Evolutionary conservation across 2,797 vertebrate genomes (phyloP), one percentile per base, ranked within the genome.

Genomic region (Ptychobarbus kaznakovi): DNA sequence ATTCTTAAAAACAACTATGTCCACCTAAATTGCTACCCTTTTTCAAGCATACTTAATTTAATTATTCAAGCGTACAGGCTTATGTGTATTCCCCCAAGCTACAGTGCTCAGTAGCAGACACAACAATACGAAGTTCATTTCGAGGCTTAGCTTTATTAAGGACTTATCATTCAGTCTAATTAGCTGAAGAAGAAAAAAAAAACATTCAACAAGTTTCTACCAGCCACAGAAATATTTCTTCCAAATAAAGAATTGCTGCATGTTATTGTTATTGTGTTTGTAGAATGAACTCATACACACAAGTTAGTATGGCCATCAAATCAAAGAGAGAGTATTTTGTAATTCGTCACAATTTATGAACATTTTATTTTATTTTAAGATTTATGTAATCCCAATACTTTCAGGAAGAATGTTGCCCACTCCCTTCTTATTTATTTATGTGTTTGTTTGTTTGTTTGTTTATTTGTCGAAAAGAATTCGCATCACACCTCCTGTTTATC

Each of bases 1-100:
- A 80, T 80, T 80, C 16, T 80, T 80, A 65, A 66, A 4, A 12
- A 49, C 58, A 44, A 49, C 40, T 75, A 44, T 49, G 78, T 35
- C 28, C 42, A 28, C 10, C 42, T 66, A 80, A 66, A 66, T 80
- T 66, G n/a, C 25, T 32, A 32, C 40, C 40, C 16, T 46, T 49
- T 65, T 80, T 65, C 42, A 65, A 49, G 40, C 58, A 79, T 63
- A 46, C 58, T 32, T 16, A 79, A 32, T 66, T 66, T 15, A 66
- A 80, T 80, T 65, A 65, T 80, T 65, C 9, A 80, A 65, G 76
- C 4, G 15, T 58, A 28, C n/a, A 44, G 5, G 58, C 40, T 0
- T 63, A 15, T 65, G 15, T 65, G 56, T 65, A 22, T 61, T 28
- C n/a, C 38, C 76, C 10, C 40, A 9, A 65, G 77, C 77, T 65